Conservation (phyloP, 2,888 invertebrate species). For the Pyrgus malvae region DNA sequence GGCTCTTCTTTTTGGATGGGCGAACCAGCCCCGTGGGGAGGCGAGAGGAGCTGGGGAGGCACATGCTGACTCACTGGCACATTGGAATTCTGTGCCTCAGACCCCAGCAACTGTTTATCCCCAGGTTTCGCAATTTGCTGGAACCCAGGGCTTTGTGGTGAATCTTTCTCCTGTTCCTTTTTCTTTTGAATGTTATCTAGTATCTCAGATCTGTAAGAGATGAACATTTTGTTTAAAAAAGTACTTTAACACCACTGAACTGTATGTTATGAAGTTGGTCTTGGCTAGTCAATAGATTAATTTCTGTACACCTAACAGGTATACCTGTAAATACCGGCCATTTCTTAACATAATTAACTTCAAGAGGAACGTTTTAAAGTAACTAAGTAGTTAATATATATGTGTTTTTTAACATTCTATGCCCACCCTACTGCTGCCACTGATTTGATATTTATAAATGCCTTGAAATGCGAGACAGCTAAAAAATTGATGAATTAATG, state of each 20-base stretch:
- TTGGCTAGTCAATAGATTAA: slow-evolving; percentile 11
- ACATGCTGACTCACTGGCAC: slow-evolving; percentile 66
- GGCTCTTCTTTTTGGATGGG: slow-evolving; percentile 61
- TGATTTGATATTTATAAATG: no score
- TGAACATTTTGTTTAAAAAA: no score
- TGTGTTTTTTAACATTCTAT: no score
- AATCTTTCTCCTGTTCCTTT: slow-evolving; percentile 68
- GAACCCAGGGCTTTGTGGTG: slow-evolving; percentile 54
- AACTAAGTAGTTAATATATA: no score
- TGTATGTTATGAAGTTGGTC: background rate
- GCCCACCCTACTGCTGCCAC: no score
- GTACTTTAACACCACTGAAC: no score
- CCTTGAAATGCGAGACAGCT: no score
- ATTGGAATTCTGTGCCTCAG: slow-evolving; percentile 54
- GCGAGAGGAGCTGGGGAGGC: slow-evolving; percentile 62
- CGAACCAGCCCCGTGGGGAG: slow-evolving; percentile 53
- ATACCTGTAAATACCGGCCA: slow-evolving; percentile 37
- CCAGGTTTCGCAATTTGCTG: slow-evolving; percentile 53
- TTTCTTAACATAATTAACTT: no score
- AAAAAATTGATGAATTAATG: no score
- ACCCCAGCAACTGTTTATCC: slow-evolving; percentile 51
- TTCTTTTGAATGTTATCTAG: slow-evolving; percentile 83
- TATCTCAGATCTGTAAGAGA: slow-evolving; percentile 82
- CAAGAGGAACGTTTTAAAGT: no score
- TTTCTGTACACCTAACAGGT: slow-evolving; percentile 26